Conservation (phyloP, 2,797 vertebrate species). For the Rhodeus uyekii region DNA sequence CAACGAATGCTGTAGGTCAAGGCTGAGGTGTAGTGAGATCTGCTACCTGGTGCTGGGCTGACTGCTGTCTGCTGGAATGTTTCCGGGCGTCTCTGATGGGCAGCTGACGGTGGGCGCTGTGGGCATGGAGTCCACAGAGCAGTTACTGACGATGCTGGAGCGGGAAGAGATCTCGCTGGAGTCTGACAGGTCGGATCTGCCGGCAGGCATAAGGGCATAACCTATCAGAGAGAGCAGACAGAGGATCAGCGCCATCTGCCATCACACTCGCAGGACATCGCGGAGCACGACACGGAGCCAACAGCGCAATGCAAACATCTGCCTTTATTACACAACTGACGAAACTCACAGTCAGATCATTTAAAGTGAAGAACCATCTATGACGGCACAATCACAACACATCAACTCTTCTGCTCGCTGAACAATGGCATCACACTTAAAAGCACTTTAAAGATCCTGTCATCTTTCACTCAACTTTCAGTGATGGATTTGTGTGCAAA, state of each 20-base stretch:
- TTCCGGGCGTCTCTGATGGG: slow-evolving; percentile 63
- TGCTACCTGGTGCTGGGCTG: slow-evolving; percentile 57
- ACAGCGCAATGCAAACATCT: neutral
- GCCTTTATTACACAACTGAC: slow-evolving; percentile 20
- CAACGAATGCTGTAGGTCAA: neutral
- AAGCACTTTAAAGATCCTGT: no score
- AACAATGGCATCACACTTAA: neutral
- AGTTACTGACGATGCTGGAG: slow-evolving; percentile 90
- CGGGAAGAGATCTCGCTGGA: slow-evolving; percentile 96
- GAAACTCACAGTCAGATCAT: neutral
- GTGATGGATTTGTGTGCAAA: no score
- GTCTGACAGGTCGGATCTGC: slow-evolving; percentile 88
- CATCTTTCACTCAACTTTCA: no score
- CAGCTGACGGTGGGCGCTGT: slow-evolving; percentile 68
- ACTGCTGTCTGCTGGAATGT: slow-evolving; percentile 68
- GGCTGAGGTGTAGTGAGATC: neutral
- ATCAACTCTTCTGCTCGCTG: no score
- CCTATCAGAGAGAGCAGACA: slow-evolving; percentile 68
- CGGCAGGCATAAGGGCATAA: slow-evolving; percentile 79
- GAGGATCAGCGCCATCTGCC: neutral
- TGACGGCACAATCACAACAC: neutral
- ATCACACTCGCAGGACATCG: neutral
- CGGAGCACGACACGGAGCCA: neutral
- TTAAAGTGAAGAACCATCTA: neutral
- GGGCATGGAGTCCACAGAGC: slow-evolving; percentile 88